Percentiles rank a stretch among this genome's conserved stretches.
These are phyloP conservation scores for Cynoglossus semilaevis DNA, from an alignment of 2,113 vertebrate species.

Conservation along the genomic window DNA sequence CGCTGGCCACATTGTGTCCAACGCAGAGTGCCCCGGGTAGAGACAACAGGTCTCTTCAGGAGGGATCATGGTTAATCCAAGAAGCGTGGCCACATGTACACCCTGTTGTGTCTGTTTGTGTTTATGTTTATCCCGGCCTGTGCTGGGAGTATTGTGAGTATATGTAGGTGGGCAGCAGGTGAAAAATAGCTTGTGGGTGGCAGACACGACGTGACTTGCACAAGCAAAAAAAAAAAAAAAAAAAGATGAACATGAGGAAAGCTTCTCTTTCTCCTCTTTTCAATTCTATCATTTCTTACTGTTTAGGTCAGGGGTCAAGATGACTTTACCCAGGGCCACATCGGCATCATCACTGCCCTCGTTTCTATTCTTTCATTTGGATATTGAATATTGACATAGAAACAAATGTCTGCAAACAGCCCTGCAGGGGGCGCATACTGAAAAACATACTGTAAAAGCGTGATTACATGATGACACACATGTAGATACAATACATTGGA, in stretches of 20 bases:
- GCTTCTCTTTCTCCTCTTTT: too few species aligned
- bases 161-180: conserved; percentile 69
- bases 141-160: conserved; percentile 59
- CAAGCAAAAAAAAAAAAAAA: conserved; percentile 13
- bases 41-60: conserved; percentile 45
- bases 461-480: too few species aligned
- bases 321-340: too few species aligned
- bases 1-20: conserved; percentile 31
- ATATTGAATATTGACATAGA: too few species aligned
- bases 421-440: too few species aligned
- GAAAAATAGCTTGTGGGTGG: conserved; percentile 66
- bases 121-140: conserved; percentile 61
- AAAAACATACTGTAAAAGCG: too few species aligned
- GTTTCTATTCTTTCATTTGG: too few species aligned
- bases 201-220: conserved; percentile 56
- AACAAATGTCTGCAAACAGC: too few species aligned
- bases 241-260: neutral
- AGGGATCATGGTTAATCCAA: conserved; percentile 59
- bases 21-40: conserved; percentile 31
- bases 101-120: conserved; percentile 58
- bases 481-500: too few species aligned
- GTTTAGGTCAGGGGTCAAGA: too few species aligned
- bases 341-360: too few species aligned
- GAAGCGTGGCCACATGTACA: conserved; percentile 54
- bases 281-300: too few species aligned